Base-by-base conservation (phyloP, 1,140 invertebrate species). In the Habropoda laboriosa region DNA sequence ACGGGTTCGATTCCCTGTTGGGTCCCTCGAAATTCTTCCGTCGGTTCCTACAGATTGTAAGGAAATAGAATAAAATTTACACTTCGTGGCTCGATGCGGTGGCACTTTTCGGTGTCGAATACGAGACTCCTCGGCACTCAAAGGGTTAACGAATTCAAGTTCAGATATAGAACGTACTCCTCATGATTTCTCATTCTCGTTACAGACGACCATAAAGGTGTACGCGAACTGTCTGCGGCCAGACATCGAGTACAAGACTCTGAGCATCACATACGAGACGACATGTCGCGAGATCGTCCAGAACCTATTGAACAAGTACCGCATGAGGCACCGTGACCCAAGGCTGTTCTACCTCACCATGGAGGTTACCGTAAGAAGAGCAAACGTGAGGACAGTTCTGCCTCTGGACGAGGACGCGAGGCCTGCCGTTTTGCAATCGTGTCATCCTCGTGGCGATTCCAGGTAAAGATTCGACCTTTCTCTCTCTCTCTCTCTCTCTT, bases 171-270 rank as follows among this genome's bases (percentile, higher is more conserved):
- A n/a, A n/a, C n/a, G n/a, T n/a, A n/a, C n/a, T n/a, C n/a, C n/a
- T n/a, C n/a, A n/a, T n/a, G n/a, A n/a, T n/a, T n/a, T n/a, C n/a
- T n/a, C n/a, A n/a, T 79, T 67, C 84, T 61, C 6, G 67, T 95
- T 95, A 4, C 96, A 98, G 97, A 97, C 97, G 30, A 97, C 97
- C 2, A 97, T 98, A 72, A 98, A 98, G 93, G 96, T 98, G 55
- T 98, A 97, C 91, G 97, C 97, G 1, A 96, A 96, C 83, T 97
- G 97, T 88, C 94, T 98, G 74, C 95, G 97, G 49, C 95, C 97
- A 1, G 97, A 98, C 92, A 98, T 98, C 89, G 97, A 98, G 90
- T 98, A 98, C 94, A 98, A 98, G 93, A 98, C 98, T 0, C 92
- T 98, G 61, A 96, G 96, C 68, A 97, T 98, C 64, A 96, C 96